Evolutionary conservation across 2,797 vertebrate genomes (phyloP).

Genomic region (Tragopan temminckii): DNA sequence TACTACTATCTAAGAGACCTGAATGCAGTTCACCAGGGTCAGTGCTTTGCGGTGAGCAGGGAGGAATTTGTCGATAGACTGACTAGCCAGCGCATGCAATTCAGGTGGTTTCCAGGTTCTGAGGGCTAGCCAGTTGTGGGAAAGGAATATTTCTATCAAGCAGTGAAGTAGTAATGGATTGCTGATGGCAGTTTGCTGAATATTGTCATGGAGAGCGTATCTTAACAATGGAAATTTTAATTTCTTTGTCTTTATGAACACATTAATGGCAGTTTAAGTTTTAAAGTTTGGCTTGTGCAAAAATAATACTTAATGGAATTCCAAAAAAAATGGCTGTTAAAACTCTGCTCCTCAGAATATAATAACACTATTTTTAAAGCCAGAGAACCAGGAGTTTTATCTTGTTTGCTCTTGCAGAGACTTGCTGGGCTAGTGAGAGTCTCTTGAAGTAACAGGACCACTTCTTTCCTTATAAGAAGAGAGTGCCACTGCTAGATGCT

Average conservation of each 20-base stretch:
- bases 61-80: background rate
- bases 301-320: background rate
- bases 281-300: background rate
- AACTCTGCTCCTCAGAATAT: background rate
- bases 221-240: background rate
- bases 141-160: background rate
- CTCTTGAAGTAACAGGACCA: background rate
- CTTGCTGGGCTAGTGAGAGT: background rate
- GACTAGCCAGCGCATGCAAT: background rate
- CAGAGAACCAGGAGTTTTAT: background rate
- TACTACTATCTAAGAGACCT: background rate
- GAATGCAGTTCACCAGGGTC: background rate
- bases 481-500: accelerated
- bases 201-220: accelerated
- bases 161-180: background rate
- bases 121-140: background rate
- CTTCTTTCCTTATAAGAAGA: background rate
- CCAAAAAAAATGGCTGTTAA: background rate
- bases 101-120: background rate
- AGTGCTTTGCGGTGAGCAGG: background rate
- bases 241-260: background rate
- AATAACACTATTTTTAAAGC: background rate
- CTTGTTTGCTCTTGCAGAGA: background rate
- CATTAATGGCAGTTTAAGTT: background rate
- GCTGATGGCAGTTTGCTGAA: background rate